Percentiles rank a stretch among this genome's conserved stretches.
These are phyloP conservation scores for Neria commutata DNA, from an alignment of 2,888 invertebrate species.

Conservation along the genomic window DNA sequence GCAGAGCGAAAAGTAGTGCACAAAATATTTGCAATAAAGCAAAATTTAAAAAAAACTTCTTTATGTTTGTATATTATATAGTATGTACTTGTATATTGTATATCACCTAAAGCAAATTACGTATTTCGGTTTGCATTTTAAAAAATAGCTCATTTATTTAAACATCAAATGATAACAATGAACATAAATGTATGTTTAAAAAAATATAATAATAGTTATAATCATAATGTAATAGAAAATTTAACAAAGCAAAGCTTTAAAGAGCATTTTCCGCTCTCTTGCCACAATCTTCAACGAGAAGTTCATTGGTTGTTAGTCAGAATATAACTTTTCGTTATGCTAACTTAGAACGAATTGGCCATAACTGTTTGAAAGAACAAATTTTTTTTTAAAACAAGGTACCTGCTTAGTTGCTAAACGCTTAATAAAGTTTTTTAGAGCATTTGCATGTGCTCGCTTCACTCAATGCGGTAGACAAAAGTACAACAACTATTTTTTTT, in stretches of 20 bases:
- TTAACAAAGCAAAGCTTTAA: slow-evolving; percentile 40
- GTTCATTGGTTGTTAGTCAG: slow-evolving; percentile 26
- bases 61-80: slow-evolving; percentile 30
- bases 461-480: too few species aligned
- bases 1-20: slow-evolving; percentile 10
- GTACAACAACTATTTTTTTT: slow-evolving; percentile 48
- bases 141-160: slow-evolving; percentile 30
- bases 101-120: slow-evolving; percentile 60
- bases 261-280: slow-evolving; percentile 21
- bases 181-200: slow-evolving; percentile 40
- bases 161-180: slow-evolving; percentile 29
- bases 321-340: slow-evolving; percentile 38
- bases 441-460: too few species aligned
- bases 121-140: slow-evolving; percentile 57
- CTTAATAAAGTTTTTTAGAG: too few species aligned
- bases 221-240: slow-evolving; percentile 22
- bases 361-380: slow-evolving; percentile 25
- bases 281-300: slow-evolving; percentile 15
- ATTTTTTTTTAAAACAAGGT: slow-evolving; percentile 31
- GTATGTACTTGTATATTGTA: slow-evolving; percentile 26
- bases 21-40: background rate
- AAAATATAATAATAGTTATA: slow-evolving; percentile 36
- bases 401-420: too few species aligned
- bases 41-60: slow-evolving; percentile 12
- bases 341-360: slow-evolving; percentile 41